A percentile compares a stretch with the other conserved stretches of the same genome.
Evolutionary conservation across 2,797 vertebrate species (phyloP).

Genomic region (Caiman crocodilus): DNA sequence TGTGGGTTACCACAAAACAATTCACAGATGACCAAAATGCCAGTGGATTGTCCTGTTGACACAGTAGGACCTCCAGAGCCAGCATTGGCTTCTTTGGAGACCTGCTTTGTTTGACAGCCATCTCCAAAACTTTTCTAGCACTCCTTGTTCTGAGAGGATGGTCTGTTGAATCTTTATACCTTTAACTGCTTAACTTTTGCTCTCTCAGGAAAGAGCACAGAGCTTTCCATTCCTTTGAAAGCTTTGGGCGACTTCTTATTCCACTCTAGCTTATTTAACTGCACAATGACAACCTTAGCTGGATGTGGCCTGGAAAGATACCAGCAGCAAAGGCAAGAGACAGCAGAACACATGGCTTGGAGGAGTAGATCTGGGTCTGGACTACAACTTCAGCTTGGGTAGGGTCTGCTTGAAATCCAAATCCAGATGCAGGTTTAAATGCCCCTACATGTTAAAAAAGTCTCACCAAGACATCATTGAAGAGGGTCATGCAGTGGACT

Average conservation of each 20-base stretch:
- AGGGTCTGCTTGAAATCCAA: not conserved
- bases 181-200: conserved; percentile 46
- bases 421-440: rapidly evolving
- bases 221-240: conserved; percentile 58
- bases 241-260: not conserved
- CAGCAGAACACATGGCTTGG: not conserved
- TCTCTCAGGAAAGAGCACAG: conserved; percentile 47
- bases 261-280: not conserved
- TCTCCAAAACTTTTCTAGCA: conserved; percentile 22
- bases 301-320: not conserved
- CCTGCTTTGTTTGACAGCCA: conserved; percentile 36
- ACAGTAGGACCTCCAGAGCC: not conserved
- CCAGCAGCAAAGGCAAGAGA: rapidly evolving
- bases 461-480: not conserved
- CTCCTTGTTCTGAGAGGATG: conserved; percentile 35
- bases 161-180: not conserved
- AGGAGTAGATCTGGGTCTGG: not conserved
- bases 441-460: rapidly evolving
- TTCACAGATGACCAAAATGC: not conserved
- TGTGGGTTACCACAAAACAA: not conserved
- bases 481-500: not conserved
- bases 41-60: not conserved
- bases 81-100: conserved; percentile 15
- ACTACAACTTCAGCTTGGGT: not conserved
- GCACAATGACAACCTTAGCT: not conserved